Evolutionary conservation across 2,888 invertebrate genomes (phyloP), one percentile per base, ranked within the genome.

Genomic region (Dasypogon diadema): DNA sequence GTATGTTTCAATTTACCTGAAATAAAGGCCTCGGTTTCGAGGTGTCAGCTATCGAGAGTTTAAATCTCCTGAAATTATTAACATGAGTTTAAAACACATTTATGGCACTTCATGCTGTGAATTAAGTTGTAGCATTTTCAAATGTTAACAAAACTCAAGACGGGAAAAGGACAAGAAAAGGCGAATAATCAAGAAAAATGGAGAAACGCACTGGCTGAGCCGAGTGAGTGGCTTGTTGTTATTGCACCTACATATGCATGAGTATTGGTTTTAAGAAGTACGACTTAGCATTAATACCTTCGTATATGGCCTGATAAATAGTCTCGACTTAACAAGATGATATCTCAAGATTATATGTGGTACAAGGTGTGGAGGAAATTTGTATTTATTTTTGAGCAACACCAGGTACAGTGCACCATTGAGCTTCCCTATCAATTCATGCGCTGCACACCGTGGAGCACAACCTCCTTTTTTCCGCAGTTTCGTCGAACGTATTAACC

Each of bases 41-140:
- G 56, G 75, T 75, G 75, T 75, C 75, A 75, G 65, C 68, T 74
- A 76, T 76, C 76, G 46, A 51, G 70, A 76, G 46, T 75, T 74
- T 79, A 63, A 75, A 79, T 80, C 79, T 79, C 76, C 77, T 77
- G 83, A 84, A 84, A 84, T 83, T 84, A 84, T 84, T 84, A 84
- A 84, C 84, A 84, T 81, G 82, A 84, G 79, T 84, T 84, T 84
- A 84, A 84, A 84, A 84, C 84, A 84, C 83, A 83, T 84, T 84
- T 84, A 84, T 84, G 83, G 83, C 81, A 82, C 80, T 81, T 81
- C 84, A 84, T 72, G 84, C 84, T 84, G 84, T 82, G 84, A 84
- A 83, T 83, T 81, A 83, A 84, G 84, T 83, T 84, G 84, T 84
- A 74, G 26, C 73, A 37, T 56, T 70, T 75, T 68, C 56, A 75